Percentiles rank a stretch among this genome's conserved stretches.
Evolutionary conservation across 92 coral and sea anemone species (phyloP).

Genomic region (Umimayanthus kanabou): DNA sequence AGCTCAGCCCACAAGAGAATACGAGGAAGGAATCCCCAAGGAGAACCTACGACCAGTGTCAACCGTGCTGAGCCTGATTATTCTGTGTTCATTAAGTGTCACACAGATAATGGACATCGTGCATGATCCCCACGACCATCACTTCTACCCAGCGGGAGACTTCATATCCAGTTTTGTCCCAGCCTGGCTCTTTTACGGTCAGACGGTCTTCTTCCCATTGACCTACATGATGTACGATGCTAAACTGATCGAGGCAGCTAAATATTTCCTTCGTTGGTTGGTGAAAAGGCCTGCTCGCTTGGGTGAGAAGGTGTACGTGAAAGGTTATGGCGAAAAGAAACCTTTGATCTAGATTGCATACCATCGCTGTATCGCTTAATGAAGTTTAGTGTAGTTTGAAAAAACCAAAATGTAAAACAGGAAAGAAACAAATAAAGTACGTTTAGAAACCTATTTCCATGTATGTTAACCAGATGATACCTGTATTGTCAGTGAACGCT

Average conservation of each 20-base stretch:
- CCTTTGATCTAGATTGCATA: not conserved
- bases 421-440: no score
- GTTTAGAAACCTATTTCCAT: no score
- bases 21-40: not conserved
- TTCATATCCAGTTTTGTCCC: not conserved
- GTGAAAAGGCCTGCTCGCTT: not conserved
- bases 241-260: not conserved
- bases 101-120: not conserved
- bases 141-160: not conserved
- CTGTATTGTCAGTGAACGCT: no score
- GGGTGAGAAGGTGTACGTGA: not conserved
- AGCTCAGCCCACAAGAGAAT: not conserved
- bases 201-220: slow-evolving; percentile 27
- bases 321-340: not conserved
- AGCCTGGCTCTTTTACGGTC: slow-evolving; percentile 17
- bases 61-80: not conserved
- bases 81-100: not conserved
- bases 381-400: no score
- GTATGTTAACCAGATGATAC: no score
- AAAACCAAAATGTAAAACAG: no score
- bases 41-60: not conserved
- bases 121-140: not conserved
- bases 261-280: not conserved
- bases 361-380: not conserved
- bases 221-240: not conserved